Evolutionary conservation across 2,797 vertebrate species (phyloP).

Genomic region (Dipus sagitta): DNA sequence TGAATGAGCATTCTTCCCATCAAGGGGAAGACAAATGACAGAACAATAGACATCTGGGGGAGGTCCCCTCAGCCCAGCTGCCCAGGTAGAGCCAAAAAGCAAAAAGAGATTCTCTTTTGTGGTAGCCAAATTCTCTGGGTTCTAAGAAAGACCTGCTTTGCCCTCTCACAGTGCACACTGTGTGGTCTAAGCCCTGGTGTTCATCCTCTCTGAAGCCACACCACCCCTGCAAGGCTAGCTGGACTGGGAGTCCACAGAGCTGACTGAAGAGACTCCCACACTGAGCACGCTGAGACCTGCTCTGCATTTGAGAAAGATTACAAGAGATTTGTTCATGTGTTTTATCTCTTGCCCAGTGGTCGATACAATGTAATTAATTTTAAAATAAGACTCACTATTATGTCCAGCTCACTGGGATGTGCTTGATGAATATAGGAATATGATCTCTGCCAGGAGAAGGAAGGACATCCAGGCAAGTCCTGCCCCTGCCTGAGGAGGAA

Average conservation of each 20-base stretch:
- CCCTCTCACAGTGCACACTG: not conserved
- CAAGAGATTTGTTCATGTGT: constrained; percentile 9
- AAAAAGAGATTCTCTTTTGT: not conserved
- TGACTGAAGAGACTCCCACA: not conserved
- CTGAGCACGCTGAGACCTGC: not conserved
- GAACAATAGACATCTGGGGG: not conserved
- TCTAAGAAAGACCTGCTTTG: no score
- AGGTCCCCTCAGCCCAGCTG: not conserved
- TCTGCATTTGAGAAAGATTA: not conserved
- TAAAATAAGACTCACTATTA: not conserved
- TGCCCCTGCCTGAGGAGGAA: not conserved
- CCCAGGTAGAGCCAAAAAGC: not conserved
- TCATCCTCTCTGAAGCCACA: not conserved
- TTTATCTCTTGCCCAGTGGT: not conserved
- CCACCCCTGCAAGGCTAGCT: not conserved
- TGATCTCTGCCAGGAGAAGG: not conserved
- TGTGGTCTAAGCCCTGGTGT: not conserved
- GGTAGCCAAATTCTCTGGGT: not conserved
- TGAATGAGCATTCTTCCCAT: not conserved
- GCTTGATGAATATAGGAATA: not conserved
- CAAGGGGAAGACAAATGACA: not conserved
- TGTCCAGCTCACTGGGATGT: not conserved
- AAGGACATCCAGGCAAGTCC: not conserved
- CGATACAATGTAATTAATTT: constrained; percentile 43
- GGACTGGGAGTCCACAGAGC: not conserved